A percentile compares a stretch with the other conserved stretches of the same genome.
Evolutionary conservation across 2,888 invertebrate genomes (phyloP).

Genomic region (Cantharis lateralis): DNA sequence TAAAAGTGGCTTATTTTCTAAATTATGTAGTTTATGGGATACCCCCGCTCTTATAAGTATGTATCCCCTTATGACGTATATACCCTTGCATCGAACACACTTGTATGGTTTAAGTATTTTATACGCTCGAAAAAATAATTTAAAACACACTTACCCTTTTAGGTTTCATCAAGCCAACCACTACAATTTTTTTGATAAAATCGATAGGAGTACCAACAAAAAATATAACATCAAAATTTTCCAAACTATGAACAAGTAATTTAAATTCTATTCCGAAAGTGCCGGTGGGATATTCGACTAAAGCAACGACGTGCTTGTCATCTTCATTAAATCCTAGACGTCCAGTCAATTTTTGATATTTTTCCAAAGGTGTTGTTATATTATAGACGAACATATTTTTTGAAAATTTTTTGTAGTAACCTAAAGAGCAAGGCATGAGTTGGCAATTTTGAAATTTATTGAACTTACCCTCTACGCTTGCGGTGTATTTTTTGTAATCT

Average conservation of each 20-base stretch:
- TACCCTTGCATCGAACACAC: no score
- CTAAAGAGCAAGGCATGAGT: slow-evolving; percentile 47
- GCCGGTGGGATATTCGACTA: slow-evolving; percentile 70
- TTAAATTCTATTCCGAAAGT: slow-evolving; percentile 72
- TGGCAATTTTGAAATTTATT: not conserved
- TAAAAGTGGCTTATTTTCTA: no score
- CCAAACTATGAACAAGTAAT: slow-evolving; percentile 64
- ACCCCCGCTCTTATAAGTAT: no score
- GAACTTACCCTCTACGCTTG: slow-evolving; percentile 64
- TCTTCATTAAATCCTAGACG: slow-evolving; percentile 74
- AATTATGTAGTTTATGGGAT: no score
- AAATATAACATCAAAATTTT: slow-evolving; percentile 75
- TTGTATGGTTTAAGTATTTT: not conserved
- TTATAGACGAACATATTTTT: slow-evolving; percentile 78
- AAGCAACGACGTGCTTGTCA: slow-evolving; percentile 73
- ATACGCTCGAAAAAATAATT: not conserved
- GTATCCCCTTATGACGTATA: no score
- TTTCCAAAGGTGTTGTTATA: slow-evolving; percentile 74
- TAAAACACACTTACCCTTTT: slow-evolving; percentile 61
- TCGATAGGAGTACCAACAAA: slow-evolving; percentile 76
- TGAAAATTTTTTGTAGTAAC: slow-evolving; percentile 71
- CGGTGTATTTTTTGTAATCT: slow-evolving; percentile 71
- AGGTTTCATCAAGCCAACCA: slow-evolving; percentile 70
- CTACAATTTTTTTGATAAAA: slow-evolving; percentile 66
- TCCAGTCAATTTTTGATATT: slow-evolving; percentile 67